Percentiles rank a stretch among this genome's conserved stretches.
Conservation (phyloP, 2,888 invertebrate species). For the Petrolisthes manimaculis region DNA sequence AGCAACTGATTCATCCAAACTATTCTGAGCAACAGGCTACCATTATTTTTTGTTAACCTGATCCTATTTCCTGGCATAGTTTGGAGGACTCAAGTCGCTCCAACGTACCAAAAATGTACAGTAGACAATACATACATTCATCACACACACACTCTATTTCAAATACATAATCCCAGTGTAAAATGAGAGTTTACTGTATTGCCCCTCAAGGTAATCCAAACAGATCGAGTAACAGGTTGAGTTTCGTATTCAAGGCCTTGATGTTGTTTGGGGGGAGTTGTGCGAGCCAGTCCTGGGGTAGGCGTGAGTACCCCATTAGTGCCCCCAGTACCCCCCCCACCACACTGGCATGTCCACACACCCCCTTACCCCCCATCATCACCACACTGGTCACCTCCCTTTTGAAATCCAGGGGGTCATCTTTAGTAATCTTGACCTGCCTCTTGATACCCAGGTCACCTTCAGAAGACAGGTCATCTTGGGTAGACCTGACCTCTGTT, state of each 20-base stretch:
- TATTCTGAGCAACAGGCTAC: no score
- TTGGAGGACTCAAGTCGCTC: no score
- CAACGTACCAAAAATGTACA: no score
- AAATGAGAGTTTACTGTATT: not conserved
- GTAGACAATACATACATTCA: no score
- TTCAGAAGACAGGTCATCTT: no score
- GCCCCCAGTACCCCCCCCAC: constrained; percentile 60
- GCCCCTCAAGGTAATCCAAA: constrained; percentile 60
- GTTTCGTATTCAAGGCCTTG: constrained; percentile 40
- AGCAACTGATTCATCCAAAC: no score
- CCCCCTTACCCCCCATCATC: constrained; percentile 47
- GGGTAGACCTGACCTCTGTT: no score
- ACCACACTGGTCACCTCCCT: constrained; percentile 34
- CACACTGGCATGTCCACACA: constrained; percentile 59
- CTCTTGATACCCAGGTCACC: no score
- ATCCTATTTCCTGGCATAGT: no score
- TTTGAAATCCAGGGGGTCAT: constrained; percentile 26
- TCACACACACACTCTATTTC: no score
- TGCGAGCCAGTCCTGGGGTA: constrained; percentile 56
- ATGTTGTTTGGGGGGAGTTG: constrained; percentile 54
- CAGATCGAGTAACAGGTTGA: constrained; percentile 56
- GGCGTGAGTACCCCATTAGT: constrained; percentile 49
- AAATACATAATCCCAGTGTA: no score
- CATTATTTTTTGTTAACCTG: no score
- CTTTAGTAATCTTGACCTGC: not conserved